These are phyloP conservation scores for Herpetotheres cachinnans DNA, from an alignment of 2,113 vertebrate species.

Conservation along the genomic window DNA sequence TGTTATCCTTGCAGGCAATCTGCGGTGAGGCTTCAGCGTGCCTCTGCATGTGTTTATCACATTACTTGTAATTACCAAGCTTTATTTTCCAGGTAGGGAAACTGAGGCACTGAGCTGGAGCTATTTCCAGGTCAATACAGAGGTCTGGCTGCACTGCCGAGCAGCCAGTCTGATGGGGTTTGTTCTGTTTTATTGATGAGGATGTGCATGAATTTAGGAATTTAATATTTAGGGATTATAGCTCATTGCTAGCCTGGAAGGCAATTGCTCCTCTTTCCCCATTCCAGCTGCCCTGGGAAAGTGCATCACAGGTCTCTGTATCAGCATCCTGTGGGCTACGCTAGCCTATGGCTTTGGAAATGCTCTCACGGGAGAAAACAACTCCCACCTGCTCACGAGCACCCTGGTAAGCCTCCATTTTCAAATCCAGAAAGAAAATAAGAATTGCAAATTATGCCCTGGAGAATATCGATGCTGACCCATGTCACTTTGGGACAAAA, in stretches of 20 bases:
- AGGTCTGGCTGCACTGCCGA: neutral
- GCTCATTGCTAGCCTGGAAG: neutral
- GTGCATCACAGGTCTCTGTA: neutral
- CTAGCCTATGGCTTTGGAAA: accelerated
- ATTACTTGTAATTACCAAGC: neutral
- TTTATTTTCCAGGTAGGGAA: neutral
- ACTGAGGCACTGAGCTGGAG: accelerated
- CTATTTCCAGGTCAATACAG: neutral
- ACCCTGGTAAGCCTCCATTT: neutral
- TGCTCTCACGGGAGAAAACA: neutral
- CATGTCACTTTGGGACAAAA: neutral
- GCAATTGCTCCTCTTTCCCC: neutral
- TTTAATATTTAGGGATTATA: neutral
- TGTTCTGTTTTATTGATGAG: neutral
- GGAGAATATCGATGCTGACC: neutral
- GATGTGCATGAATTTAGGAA: neutral
- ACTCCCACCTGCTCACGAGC: neutral
- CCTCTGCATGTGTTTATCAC: neutral
- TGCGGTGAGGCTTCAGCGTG: accelerated
- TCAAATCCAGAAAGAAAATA: neutral
- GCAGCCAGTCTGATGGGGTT: neutral
- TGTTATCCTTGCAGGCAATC: neutral
- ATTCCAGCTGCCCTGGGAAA: neutral
- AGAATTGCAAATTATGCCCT: neutral
- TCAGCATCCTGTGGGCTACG: neutral